A percentile compares a stretch with the other conserved stretches of the same genome.
These are phyloP conservation scores for Pseudomugil tenellus DNA, from an alignment of 2,797 vertebrate species.

Conservation along the genomic window DNA sequence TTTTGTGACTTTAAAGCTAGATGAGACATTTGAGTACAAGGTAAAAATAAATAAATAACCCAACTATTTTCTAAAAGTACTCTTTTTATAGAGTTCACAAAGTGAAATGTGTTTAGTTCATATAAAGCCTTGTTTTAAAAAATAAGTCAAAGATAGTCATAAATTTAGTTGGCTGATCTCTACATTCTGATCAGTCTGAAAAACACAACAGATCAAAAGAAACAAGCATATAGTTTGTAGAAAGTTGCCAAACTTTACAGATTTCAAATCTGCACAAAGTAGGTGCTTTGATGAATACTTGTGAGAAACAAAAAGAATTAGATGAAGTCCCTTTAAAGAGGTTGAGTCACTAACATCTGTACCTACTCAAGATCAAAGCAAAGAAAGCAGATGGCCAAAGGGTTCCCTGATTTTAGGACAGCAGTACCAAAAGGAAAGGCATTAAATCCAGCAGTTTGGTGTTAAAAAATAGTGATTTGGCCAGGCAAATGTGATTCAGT, in stretches of 20 bases:
- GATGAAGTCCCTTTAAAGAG: constrained; percentile 47
- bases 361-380: constrained; percentile 54
- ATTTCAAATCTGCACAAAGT: constrained; percentile 15
- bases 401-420: constrained; percentile 25
- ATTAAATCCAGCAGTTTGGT: constrained; percentile 42
- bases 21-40: not conserved
- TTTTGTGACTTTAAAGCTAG: not conserved
- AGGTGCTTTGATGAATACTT: constrained; percentile 27
- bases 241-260: constrained; percentile 27
- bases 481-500: constrained; percentile 50
- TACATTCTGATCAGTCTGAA: not conserved
- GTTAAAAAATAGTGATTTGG: constrained; percentile 44
- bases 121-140: not conserved
- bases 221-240: not conserved
- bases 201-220: not conserved
- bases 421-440: constrained; percentile 47
- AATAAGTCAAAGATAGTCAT: not conserved
- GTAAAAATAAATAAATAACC: not conserved
- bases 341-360: constrained; percentile 64
- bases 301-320: constrained; percentile 45
- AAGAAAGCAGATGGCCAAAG: constrained; percentile 31
- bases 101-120: not conserved
- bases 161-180: not conserved
- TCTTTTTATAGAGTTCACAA: not conserved
- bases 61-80: not conserved